Conservation (phyloP, 1,140 invertebrate genomes). For the Agraylea sexmaculata region DNA sequence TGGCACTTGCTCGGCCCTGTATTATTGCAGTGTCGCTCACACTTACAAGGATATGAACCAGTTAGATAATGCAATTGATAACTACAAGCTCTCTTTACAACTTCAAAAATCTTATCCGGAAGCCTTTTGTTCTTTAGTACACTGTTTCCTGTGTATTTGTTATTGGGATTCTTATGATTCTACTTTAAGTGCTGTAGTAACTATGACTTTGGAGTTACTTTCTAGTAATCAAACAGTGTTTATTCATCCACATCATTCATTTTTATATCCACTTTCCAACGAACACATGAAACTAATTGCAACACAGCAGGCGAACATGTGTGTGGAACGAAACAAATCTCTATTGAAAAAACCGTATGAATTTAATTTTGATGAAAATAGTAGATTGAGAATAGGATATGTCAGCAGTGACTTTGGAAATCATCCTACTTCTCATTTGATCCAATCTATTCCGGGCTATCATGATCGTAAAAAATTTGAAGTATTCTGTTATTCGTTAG, state of each 20-base stretch:
- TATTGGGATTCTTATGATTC: conserved; percentile 97
- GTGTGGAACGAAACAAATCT: conserved; percentile 92
- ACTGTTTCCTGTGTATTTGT: conserved; percentile 97
- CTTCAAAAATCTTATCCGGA: conserved; percentile 98
- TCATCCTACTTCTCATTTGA: conserved; percentile 96
- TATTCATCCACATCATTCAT: conserved; percentile 98
- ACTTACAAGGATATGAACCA: conserved; percentile 99
- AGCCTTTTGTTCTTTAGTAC: conserved; percentile 97
- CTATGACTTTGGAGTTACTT: conserved; percentile 95
- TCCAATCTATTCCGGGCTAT: conserved; percentile 96
- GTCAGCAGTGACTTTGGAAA: conserved; percentile 99
- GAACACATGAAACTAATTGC: conserved; percentile 94
- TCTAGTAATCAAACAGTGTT: conserved; percentile 94
- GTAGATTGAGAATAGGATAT: conserved; percentile 83
- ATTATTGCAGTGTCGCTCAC: too few relatives aligned
- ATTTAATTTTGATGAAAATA: conserved; percentile 56
- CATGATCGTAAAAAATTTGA: conserved; percentile 82
- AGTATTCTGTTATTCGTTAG: conserved; percentile 94
- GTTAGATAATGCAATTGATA: conserved; percentile 96
- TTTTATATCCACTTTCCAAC: conserved; percentile 95
- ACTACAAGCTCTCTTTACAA: conserved; percentile 92
- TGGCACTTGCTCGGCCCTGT: too few relatives aligned
- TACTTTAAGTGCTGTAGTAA: conserved; percentile 93
- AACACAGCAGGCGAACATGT: conserved; percentile 90
- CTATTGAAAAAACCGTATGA: conserved; percentile 86